phyloP scores from a whole-genome alignment of 2,888 invertebrate genomes.

The Mycalesis mineus region DNA sequence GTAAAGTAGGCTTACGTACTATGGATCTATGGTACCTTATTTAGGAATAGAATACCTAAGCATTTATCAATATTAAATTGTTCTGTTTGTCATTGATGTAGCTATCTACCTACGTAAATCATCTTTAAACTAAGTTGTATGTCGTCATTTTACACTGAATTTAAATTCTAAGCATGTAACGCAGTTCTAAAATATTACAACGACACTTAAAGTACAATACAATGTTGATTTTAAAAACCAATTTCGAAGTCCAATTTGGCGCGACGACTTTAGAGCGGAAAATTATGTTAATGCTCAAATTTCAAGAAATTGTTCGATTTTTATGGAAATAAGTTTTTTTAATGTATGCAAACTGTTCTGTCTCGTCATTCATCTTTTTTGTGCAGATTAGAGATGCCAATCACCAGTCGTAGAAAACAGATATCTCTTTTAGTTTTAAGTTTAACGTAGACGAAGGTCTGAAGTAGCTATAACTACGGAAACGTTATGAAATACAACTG shows the following conservation, averaged over 20 bases:
- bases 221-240: conserved; percentile 24
- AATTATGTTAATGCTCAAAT: conserved; percentile 54
- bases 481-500: neutral
- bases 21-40: no score
- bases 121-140: no score
- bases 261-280: conserved; percentile 52
- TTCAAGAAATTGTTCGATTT: conserved; percentile 16
- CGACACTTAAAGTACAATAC: neutral
- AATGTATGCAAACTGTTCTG: conserved; percentile 18
- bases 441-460: neutral
- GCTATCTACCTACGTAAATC: no score
- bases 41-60: no score
- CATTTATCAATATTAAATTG: no score
- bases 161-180: neutral
- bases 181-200: neutral
- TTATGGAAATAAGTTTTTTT: conserved; percentile 19
- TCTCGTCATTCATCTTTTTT: conserved; percentile 21
- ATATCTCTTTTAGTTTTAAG: neutral
- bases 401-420: neutral
- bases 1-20: no score
- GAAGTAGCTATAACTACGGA: neutral
- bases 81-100: no score
- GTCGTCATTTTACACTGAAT: neutral
- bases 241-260: conserved; percentile 42
- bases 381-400: neutral